phyloP scores from a whole-genome alignment of 2,797 vertebrate species.

The Clarias pachynema region DNA sequence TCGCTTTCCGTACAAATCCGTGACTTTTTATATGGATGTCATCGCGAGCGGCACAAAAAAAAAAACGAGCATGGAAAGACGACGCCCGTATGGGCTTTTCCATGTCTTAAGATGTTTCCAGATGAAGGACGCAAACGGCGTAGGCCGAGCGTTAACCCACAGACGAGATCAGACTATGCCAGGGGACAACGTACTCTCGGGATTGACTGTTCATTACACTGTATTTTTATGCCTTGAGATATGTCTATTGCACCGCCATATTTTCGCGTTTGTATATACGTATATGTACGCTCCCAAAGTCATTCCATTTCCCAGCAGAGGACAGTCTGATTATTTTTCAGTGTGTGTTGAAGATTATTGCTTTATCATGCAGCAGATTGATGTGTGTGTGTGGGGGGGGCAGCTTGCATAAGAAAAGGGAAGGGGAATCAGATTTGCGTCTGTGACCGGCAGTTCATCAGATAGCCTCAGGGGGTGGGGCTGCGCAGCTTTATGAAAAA shows the following conservation, averaged over 20 bases:
- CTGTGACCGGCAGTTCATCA: conserved; percentile 74
- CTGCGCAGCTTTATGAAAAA: conserved; percentile 72
- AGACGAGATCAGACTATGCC: conserved; percentile 1
- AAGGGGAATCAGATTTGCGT: conserved; percentile 42
- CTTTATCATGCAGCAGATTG: conserved; percentile 68
- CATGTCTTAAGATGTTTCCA: neutral
- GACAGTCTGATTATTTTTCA: conserved; percentile 72
- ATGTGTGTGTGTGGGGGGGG: conserved; percentile 56
- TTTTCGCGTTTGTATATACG: conserved; percentile 3
- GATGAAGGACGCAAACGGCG: neutral
- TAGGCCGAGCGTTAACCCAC: neutral
- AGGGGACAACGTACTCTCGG: conserved; percentile 19
- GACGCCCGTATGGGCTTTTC: neutral
- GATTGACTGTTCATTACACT: conserved; percentile 21
- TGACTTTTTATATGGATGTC: conserved; percentile 3
- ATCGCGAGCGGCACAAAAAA: neutral
- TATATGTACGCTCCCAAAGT: conserved; percentile 63
- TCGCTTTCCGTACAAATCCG: neutral
- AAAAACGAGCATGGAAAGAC: neutral
- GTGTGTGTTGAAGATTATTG: conserved; percentile 70
- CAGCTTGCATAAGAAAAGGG: conserved; percentile 42
- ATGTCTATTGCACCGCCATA: conserved; percentile 24
- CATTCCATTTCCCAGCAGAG: conserved; percentile 63
- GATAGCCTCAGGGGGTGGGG: conserved; percentile 71
- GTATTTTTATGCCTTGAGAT: conserved; percentile 24